These are phyloP conservation scores for Macaria notata DNA, from an alignment of 2,888 invertebrate species.

Conservation along the genomic window DNA sequence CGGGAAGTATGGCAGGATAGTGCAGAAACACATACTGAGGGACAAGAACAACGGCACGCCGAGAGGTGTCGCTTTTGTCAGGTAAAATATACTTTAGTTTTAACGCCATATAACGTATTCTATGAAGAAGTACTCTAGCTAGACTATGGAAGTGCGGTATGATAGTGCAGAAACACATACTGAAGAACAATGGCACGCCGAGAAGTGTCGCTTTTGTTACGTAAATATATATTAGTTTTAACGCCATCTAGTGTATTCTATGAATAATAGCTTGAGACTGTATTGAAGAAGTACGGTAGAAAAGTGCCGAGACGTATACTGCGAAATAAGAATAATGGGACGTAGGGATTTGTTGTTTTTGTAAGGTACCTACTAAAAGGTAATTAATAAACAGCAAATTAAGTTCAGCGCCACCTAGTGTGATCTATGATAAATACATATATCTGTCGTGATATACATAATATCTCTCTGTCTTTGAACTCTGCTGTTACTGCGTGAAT, in stretches of 20 bases:
- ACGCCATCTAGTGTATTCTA: not conserved
- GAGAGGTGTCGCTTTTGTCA: slow-evolving; percentile 95
- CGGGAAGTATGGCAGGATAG: slow-evolving; percentile 93
- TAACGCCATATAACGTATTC: not conserved
- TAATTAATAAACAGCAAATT: too few species aligned
- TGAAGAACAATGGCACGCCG: not conserved
- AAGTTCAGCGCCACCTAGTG: too few species aligned
- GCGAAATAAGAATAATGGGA: slow-evolving; percentile 93
- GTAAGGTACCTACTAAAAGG: too few species aligned
- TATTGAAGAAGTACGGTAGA: slow-evolving; percentile 90
- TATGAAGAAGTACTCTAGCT: too few species aligned
- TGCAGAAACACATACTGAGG: slow-evolving; percentile 94
- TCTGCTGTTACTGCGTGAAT: too few species aligned
- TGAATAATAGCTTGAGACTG: slow-evolving; percentile 90
- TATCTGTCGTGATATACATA: too few species aligned
- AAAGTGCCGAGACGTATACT: slow-evolving; percentile 96
- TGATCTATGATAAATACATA: too few species aligned
- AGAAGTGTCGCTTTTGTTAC: not conserved
- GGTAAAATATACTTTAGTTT: slow-evolving; percentile 75
- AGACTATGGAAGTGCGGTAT: not conserved
- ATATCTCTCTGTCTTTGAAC: too few species aligned
- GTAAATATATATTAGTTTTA: not conserved
- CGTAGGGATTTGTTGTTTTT: slow-evolving; percentile 95
- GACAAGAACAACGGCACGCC: slow-evolving; percentile 94
- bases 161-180: slow-evolving; percentile 1